These are phyloP conservation scores for Archilochus colubris DNA, from an alignment of 2,113 vertebrate species.

Conservation along the genomic window DNA sequence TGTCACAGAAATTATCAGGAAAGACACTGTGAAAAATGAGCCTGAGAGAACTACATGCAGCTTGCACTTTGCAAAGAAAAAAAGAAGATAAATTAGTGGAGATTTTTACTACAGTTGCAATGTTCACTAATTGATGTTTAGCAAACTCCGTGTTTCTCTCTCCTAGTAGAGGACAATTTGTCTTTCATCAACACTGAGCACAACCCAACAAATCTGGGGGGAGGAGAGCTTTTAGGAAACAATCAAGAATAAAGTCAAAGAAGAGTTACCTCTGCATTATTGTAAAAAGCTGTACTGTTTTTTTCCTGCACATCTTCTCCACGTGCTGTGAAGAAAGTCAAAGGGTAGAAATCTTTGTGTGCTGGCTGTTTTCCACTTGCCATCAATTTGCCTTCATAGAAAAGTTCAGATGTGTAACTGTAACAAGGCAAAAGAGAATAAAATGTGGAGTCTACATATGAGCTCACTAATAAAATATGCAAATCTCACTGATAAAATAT, in stretches of 20 bases:
- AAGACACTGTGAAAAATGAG: conserved; percentile 49
- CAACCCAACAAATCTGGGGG: not conserved
- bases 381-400: conserved; percentile 98
- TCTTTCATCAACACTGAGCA: not conserved
- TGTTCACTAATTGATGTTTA: not conserved
- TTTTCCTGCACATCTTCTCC: conserved; percentile 99
- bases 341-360: conserved; percentile 98
- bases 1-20: conserved; percentile 39
- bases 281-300: conserved; percentile 99
- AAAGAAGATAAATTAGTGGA: not conserved
- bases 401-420: conserved; percentile 98
- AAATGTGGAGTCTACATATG: conserved; percentile 10
- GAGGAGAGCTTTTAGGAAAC: not conserved
- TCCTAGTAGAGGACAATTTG: not conserved
- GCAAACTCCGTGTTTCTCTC: not conserved
- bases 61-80: conserved; percentile 1
- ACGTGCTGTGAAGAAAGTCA: conserved; percentile 97
- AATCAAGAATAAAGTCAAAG: conserved; percentile 11
- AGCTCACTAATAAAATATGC: not conserved
- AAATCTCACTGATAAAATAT: conserved; percentile 40
- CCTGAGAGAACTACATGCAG: not conserved
- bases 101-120: conserved; percentile 31
- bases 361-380: conserved; percentile 98
- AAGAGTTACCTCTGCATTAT: conserved; percentile 93
- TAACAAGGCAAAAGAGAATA: conserved; percentile 51